Conservation (phyloP, 2,113 vertebrate species). For the Tonatia bakeri region DNA sequence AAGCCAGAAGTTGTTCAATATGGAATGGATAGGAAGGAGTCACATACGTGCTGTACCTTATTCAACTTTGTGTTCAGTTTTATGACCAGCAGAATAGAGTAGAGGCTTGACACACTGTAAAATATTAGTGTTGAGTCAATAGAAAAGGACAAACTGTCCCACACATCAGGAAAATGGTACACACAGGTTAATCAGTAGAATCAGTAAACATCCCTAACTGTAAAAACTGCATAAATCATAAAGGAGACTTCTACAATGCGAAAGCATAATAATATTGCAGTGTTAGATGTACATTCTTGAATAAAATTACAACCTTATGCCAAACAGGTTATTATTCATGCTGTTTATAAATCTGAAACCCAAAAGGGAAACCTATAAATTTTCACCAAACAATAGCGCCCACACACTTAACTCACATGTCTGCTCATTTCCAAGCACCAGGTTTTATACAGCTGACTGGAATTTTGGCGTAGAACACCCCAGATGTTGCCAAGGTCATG, state of each 20-base stretch:
- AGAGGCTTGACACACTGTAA: neutral
- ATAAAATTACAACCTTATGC: neutral
- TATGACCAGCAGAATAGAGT: neutral
- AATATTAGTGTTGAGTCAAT: neutral
- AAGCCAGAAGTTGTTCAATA: neutral
- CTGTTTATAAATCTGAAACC: slow-evolving; percentile 46
- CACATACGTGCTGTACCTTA: neutral
- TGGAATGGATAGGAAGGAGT: neutral
- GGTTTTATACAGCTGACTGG: slow-evolving; percentile 34
- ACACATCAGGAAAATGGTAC: neutral
- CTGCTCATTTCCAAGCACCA: slow-evolving; percentile 20
- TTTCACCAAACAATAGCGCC: slow-evolving; percentile 25
- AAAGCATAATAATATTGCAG: neutral
- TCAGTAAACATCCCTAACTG: neutral
- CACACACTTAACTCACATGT: neutral
- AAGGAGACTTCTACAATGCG: neutral
- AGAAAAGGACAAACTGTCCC: neutral
- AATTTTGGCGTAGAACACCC: neutral
- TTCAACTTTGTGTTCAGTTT: neutral
- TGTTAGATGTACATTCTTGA: neutral
- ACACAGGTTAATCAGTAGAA: neutral
- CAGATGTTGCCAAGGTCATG: slow-evolving; percentile 3
- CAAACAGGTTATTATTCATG: neutral
- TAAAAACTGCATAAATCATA: neutral
- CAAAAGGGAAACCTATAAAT: slow-evolving; percentile 48